Percentiles rank a stretch among this genome's conserved stretches.
Evolutionary conservation across 1,140 invertebrate genomes (phyloP).

Genomic region (Ostrea denselamellosa): DNA sequence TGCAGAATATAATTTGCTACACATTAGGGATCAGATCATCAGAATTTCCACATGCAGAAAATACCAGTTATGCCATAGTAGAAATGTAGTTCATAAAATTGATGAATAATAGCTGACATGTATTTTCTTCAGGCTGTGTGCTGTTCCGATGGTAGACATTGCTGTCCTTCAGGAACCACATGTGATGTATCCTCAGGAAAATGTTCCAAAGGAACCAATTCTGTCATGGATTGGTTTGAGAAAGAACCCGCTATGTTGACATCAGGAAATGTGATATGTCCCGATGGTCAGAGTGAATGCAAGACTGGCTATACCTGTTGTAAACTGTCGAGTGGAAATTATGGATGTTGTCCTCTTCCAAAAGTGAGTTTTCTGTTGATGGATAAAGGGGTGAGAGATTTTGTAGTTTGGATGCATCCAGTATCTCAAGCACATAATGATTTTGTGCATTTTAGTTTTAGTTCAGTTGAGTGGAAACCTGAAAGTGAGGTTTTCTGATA

Average conservation of each 20-base stretch:
- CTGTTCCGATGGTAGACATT: conserved; percentile 72
- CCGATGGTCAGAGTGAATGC: conserved; percentile 54
- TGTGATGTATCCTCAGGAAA: conserved; percentile 65
- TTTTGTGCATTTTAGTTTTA: too few species aligned
- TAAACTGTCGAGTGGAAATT: conserved; percentile 42
- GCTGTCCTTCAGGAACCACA: conserved; percentile 68
- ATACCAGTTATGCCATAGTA: too few species aligned
- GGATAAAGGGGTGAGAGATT: too few species aligned
- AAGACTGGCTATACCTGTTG: conserved; percentile 61
- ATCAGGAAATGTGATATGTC: conserved; percentile 54
- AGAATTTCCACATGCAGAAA: too few species aligned
- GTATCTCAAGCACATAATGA: too few species aligned
- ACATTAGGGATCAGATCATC: too few species aligned
- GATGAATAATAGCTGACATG: background rate
- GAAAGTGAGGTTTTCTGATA: too few species aligned
- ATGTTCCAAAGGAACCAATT: conserved; percentile 56
- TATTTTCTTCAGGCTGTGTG: conserved; percentile 74
- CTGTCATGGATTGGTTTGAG: conserved; percentile 55
- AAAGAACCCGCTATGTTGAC: conserved; percentile 45
- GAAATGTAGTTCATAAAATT: too few species aligned
- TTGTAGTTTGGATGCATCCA: too few species aligned
- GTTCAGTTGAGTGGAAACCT: too few species aligned
- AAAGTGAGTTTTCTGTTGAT: conserved; percentile 49
- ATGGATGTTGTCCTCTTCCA: conserved; percentile 64
- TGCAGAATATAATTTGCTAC: too few species aligned